Evolutionary conservation across 2,113 vertebrate species (phyloP).

Genomic region (Actenoides lindsayi): DNA sequence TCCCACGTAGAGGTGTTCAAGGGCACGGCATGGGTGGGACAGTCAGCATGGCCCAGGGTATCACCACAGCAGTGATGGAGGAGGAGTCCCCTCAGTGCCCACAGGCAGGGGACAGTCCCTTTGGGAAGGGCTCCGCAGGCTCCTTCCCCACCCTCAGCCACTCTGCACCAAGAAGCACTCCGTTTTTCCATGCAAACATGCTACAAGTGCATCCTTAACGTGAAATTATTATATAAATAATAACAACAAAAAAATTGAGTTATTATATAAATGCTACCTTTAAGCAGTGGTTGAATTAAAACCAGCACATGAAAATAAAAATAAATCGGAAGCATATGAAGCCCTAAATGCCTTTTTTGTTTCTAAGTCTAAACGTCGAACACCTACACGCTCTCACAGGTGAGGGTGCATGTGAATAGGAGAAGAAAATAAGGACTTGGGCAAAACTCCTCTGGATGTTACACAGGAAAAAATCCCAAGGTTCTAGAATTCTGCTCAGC

Average conservation of each 20-base stretch:
- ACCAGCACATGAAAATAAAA: background rate
- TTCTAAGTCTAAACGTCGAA: background rate
- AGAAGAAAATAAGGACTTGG: fast-evolving
- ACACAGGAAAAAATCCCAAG: background rate
- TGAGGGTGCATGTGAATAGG: background rate
- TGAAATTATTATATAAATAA: background rate
- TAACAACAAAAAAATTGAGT: background rate
- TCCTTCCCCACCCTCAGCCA: fast-evolving
- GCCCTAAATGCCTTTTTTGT: background rate
- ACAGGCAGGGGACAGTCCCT: background rate
- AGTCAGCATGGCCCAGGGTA: fast-evolving
- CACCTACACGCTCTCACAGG: background rate
- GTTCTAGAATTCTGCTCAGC: fast-evolving
- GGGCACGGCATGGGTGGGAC: fast-evolving
- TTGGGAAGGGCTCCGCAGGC: background rate
- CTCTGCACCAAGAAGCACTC: background rate
- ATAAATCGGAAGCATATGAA: background rate
- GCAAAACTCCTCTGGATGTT: background rate
- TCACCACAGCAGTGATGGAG: fast-evolving
- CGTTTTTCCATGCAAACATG: fast-evolving
- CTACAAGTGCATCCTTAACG: fast-evolving
- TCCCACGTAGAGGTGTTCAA: background rate
- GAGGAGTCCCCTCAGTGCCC: background rate
- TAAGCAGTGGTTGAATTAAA: background rate
- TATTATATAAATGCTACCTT: background rate